Conservation (phyloP, 2,113 vertebrate species). For the Pelecanus crispus region DNA sequence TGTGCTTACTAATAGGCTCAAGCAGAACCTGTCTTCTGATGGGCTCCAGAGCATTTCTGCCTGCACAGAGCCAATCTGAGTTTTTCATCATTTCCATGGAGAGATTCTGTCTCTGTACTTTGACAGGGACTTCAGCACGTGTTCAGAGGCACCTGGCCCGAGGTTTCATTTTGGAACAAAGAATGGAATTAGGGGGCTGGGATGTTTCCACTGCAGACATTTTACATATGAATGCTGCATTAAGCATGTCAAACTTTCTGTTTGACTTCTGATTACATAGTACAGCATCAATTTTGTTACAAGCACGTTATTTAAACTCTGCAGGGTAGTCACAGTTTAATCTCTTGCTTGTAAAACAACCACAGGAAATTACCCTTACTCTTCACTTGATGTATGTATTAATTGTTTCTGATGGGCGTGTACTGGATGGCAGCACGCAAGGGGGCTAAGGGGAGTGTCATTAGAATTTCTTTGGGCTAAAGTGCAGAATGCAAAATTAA, state of each 20-base stretch:
- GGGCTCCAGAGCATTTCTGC: not conserved
- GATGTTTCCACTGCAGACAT: not conserved
- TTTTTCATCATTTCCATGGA: not conserved
- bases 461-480: not conserved
- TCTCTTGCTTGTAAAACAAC: conserved; percentile 28
- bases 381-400: not conserved
- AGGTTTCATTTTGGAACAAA: not conserved
- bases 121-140: not conserved
- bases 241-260: not conserved
- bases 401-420: conserved; percentile 4
- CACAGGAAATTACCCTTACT: conserved; percentile 7
- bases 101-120: not conserved
- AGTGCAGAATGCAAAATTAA: not conserved
- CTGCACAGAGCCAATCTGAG: not conserved
- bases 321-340: not conserved
- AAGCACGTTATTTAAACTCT: conserved; percentile 23
- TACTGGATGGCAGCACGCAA: not conserved
- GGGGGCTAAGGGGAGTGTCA: not conserved
- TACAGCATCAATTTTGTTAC: not conserved
- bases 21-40: not conserved
- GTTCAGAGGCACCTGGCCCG: not conserved
- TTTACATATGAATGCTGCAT: conserved; percentile 43
- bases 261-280: conserved; percentile 31
- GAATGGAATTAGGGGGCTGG: not conserved
- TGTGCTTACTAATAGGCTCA: not conserved